Evolutionary conservation across 2,888 invertebrate species (phyloP).

Genomic region (Aelia acuminata): DNA sequence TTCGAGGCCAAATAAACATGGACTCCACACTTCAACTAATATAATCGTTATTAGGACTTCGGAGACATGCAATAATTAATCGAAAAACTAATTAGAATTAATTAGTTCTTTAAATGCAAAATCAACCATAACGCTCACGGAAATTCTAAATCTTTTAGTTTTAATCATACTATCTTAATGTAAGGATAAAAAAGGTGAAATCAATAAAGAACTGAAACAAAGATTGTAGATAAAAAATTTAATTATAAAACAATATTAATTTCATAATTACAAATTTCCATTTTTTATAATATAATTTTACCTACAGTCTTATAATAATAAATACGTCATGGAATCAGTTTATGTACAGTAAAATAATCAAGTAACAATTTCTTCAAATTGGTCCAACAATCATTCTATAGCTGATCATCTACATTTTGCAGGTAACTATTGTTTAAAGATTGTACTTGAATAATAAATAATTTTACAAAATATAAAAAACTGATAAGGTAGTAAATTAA

Average conservation of each 20-base stretch:
- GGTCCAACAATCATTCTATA: constrained; percentile 52
- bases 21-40: too few relatives aligned
- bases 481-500: constrained; percentile 19
- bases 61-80: too few relatives aligned
- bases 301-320: constrained; percentile 60
- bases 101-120: too few relatives aligned
- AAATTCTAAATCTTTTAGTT: too few relatives aligned
- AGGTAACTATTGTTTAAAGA: constrained; percentile 62
- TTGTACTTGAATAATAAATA: constrained; percentile 56
- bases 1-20: too few relatives aligned
- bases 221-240: constrained; percentile 54
- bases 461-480: constrained; percentile 41
- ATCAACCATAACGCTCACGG: too few relatives aligned
- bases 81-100: too few relatives aligned
- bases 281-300: constrained; percentile 53
- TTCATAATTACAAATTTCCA: constrained; percentile 24
- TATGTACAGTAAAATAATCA: constrained; percentile 55
- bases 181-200: not conserved
- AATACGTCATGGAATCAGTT: constrained; percentile 58
- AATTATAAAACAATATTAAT: constrained; percentile 58
- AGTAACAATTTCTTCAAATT: constrained; percentile 49
- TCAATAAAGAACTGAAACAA: not conserved
- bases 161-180: not conserved
- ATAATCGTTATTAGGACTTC: too few relatives aligned
- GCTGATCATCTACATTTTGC: constrained; percentile 53